Percentiles rank a stretch among this genome's conserved stretches.
phyloP scores from a whole-genome alignment of 2,113 vertebrate species.

The Tauraco erythrolophus region DNA sequence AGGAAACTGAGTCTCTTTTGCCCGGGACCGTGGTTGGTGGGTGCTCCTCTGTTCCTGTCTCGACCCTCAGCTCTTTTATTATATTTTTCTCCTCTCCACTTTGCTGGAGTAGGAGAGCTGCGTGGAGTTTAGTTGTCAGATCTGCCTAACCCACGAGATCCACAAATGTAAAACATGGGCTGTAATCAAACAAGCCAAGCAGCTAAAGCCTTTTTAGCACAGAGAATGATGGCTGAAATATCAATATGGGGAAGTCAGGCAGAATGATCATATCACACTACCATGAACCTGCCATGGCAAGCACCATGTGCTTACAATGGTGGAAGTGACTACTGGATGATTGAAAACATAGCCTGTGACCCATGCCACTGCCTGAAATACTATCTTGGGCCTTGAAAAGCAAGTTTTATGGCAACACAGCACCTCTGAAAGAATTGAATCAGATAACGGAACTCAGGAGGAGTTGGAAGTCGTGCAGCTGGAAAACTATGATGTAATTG shows the following conservation, averaged over 20 bases:
- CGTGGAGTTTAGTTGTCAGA: no score
- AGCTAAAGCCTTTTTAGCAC: background rate
- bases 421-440: background rate
- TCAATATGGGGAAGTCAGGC: background rate
- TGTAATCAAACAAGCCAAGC: background rate
- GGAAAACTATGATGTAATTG: background rate
- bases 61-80: no score
- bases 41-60: no score
- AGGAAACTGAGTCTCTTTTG: no score
- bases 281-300: background rate
- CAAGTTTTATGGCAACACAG: background rate
- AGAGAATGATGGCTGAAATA: background rate
- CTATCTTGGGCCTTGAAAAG: background rate
- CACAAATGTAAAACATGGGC: background rate
- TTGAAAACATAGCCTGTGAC: background rate
- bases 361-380: background rate
- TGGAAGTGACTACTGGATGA: background rate
- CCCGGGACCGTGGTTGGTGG: no score
- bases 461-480: background rate
- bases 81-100: no score
- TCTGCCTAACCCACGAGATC: no score
- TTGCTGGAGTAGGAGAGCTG: no score
- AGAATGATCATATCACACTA: background rate
- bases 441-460: background rate
- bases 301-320: background rate